Conservation (phyloP, 2,888 invertebrate species). For the Nezara viridula region DNA sequence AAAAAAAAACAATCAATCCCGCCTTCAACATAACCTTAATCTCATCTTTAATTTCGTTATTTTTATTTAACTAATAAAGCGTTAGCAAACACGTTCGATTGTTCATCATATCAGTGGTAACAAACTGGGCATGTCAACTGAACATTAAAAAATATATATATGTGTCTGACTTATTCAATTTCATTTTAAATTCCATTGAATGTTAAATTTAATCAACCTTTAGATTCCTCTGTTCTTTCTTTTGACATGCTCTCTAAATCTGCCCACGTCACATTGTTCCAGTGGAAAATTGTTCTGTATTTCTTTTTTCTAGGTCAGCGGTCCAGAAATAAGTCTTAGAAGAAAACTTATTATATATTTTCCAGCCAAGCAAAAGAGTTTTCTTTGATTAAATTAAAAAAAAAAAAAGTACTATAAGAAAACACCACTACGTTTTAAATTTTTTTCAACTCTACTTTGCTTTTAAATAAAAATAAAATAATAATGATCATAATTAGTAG, state of each 20-base stretch:
- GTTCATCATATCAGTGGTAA: too few species aligned
- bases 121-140: too few species aligned
- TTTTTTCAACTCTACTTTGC: background rate
- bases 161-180: too few species aligned
- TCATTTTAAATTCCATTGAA: too few species aligned
- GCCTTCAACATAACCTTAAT: too few species aligned
- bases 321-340: background rate
- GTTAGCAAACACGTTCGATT: too few species aligned
- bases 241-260: background rate
- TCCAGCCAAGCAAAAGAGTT: background rate
- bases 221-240: background rate
- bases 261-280: background rate
- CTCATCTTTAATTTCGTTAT: too few species aligned
- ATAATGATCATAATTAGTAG: too few species aligned
- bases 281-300: background rate
- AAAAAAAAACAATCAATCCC: too few species aligned
- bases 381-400: background rate
- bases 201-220: too few species aligned
- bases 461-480: background rate
- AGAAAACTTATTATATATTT: background rate
- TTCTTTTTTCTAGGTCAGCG: constrained; percentile 4
- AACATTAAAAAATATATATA: too few species aligned
- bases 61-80: too few species aligned
- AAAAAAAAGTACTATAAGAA: background rate
- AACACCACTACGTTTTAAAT: background rate